phyloP scores from a whole-genome alignment of 2,797 vertebrate species.

The Silurus aristotelis region DNA sequence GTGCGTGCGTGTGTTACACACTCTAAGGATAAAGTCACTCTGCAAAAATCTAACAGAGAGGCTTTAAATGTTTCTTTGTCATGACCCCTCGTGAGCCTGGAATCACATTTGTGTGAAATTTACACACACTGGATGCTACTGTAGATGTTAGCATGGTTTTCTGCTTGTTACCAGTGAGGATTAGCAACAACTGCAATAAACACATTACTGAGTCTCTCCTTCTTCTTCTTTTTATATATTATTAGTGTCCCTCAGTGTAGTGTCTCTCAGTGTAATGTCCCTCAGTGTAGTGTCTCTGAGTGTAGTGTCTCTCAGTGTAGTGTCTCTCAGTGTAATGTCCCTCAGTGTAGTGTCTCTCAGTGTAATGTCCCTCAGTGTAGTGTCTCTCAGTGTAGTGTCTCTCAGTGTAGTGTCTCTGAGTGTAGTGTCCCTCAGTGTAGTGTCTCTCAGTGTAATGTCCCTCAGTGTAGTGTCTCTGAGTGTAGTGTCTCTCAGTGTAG shows the following conservation, averaged over 20 bases:
- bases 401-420: too few relatives aligned
- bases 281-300: too few relatives aligned
- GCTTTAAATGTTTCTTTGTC: not conserved
- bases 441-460: too few relatives aligned
- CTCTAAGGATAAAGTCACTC: not conserved
- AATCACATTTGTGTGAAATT: conserved; percentile 6
- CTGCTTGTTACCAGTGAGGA: not conserved
- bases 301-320: too few relatives aligned
- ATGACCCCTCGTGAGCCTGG: not conserved
- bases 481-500: too few relatives aligned
- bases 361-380: too few relatives aligned
- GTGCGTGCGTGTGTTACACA: not conserved
- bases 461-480: too few relatives aligned
- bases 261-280: too few relatives aligned
- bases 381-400: too few relatives aligned
- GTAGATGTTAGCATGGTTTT: not conserved
- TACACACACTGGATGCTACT: not conserved
- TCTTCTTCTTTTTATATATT: not conserved
- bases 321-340: too few relatives aligned
- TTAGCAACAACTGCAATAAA: not conserved
- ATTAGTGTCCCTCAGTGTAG: not conserved
- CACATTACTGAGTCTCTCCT: not conserved
- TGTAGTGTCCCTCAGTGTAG: too few relatives aligned
- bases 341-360: too few relatives aligned
- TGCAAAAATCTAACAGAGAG: conserved; percentile 16